Evolutionary conservation across 2,888 invertebrate genomes (phyloP), one percentile per base, ranked within the genome.

Genomic region (Cosmia pyralina): DNA sequence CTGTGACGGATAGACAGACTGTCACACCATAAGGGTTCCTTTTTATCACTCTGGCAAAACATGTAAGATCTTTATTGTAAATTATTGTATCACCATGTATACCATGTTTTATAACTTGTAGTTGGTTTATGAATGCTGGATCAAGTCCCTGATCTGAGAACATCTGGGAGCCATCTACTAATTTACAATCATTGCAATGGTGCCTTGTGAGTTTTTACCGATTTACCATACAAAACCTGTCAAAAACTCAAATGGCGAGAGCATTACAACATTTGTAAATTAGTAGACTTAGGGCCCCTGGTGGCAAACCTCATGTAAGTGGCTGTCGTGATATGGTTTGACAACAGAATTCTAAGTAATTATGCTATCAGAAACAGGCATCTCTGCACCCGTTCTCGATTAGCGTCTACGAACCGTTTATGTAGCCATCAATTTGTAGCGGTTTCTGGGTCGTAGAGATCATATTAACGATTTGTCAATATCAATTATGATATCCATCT

Each of bases 381-480:
- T n/a, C 13, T 48, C 17, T 28, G 41, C 44, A 13, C n/a, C 17
- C 22, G 34, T 44, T 13, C 0, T 55, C 44, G 15, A 62, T 60
- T 46, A 76, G 44, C 19, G 38, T 46, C n/a, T 38, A 41, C 71
- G 15, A 55, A 41, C 58, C n/a, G 38, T 48, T 46, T 62, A 72
- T 46, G 46, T 69, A 5, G n/a, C n/a, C 15, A 53, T 75, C 34
- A 75, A 75, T 69, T 69, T 48, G 53, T 34, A n/a, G 17, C 53
- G 19, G 59, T 19, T 75, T 28, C 28, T 48, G 52, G 46, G 48
- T 34, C 50, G 22, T 17, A 11, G 11, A 28, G 28, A 19, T 53
- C 52, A 46, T 65, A 41, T 52, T 53, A 48, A 75, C 75, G 19
- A 76, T 50, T 28, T 76, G 69, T 67, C 75, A 46, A 38, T 55